Base-by-base conservation (phyloP, 2,113 vertebrate genomes). In the Sapayoa aenigma region DNA sequence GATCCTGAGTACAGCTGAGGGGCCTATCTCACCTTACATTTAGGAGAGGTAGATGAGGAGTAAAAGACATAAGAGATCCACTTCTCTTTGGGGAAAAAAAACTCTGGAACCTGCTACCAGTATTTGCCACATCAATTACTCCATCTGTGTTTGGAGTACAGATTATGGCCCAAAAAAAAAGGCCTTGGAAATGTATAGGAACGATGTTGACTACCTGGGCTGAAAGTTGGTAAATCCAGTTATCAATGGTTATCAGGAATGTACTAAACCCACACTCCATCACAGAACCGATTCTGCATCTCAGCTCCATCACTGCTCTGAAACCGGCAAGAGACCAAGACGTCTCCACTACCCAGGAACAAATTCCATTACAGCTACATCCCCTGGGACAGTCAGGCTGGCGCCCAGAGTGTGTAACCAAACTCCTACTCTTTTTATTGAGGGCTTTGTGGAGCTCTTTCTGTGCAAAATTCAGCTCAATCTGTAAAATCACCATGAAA, bases 301-400 rank as follows among this genome's bases (percentile, higher is more conserved):
- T 72, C 53, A 14, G 53, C 44, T 82, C 78, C 77, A 42, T 0
- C 0, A 0, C 60, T 59, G 77, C 65, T 82, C 71, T 30, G 66
- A 87, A 90, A 75, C n/a, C 50, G 47, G 50, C 35, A 68, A 42
- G 56, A 55, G n/a, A 59, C 28, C 78, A 58, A 9, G 25, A 50
- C 2, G 0, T 13, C 59, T 6, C 33, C 62, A 33, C 39, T 27
- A 56, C 71, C 65, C 0, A 0, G 68, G 58, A 85, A 14, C 37
- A 1, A 37, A 53, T 68, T 19, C 39, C 47, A 20, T 17, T 27
- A 14, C 59, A 60, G 33, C 5, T 5, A 28, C 3, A 5, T 9
- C 47, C 69, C 53, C 23, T 19, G 49, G 79, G 83, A 85, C 49
- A 50, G 49, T 0, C 72, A 14, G 49, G 31, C 72, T 62, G 74